phyloP scores from a whole-genome alignment of 2,113 vertebrate genomes.

The Marcusenius ussheri region DNA sequence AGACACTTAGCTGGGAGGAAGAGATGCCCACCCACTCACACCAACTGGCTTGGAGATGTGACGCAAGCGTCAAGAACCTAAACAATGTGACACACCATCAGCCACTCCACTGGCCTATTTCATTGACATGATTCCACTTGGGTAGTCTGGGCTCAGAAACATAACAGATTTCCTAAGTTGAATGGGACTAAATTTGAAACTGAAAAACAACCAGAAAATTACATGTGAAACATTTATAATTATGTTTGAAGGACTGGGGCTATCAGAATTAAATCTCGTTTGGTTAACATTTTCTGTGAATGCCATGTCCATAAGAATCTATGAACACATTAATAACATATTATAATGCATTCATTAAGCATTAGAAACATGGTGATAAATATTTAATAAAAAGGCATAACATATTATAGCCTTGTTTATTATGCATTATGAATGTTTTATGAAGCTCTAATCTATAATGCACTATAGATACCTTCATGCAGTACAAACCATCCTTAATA shows the following conservation, averaged over 20 bases:
- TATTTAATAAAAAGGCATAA: neutral
- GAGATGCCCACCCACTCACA: constrained; percentile 17
- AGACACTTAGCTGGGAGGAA: constrained; percentile 9
- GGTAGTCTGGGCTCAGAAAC: neutral
- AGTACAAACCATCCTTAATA: neutral
- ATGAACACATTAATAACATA: neutral
- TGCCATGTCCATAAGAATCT: neutral
- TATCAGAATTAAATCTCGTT: neutral
- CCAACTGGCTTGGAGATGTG: constrained; percentile 11
- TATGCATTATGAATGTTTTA: neutral
- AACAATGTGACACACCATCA: neutral
- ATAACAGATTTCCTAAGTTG: neutral
- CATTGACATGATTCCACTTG: neutral
- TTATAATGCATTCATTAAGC: neutral
- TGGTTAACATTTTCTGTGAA: neutral
- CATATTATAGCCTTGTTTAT: neutral
- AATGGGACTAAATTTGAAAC: neutral
- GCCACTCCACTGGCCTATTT: neutral
- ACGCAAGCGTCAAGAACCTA: neutral
- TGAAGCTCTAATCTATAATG: neutral
- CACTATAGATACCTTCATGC: neutral
- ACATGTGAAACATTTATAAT: neutral
- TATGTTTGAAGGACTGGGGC: neutral
- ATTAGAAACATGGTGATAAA: neutral
- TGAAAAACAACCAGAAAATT: neutral